phyloP scores from a whole-genome alignment of 1,140 invertebrate genomes.

The Doryteuthis pealeii region DNA sequence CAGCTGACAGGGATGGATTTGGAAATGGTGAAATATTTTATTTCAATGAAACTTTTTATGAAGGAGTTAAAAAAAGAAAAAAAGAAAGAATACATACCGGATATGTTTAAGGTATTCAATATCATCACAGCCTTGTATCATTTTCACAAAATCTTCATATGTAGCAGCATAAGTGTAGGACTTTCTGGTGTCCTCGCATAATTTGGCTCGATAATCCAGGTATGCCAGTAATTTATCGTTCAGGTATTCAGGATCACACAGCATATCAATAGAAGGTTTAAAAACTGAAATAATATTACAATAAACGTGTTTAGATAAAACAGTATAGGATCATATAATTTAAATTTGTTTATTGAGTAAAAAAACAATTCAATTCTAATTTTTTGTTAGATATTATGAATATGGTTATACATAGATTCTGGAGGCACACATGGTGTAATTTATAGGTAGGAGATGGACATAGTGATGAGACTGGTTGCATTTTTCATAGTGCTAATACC shows the following conservation, averaged over 20 bases:
- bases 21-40: too few relatives aligned
- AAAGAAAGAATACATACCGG: conserved; percentile 62
- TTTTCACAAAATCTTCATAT: conserved; percentile 85
- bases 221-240: conserved; percentile 84
- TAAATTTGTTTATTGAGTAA: too few relatives aligned
- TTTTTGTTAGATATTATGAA: too few relatives aligned
- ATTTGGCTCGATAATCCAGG: conserved; percentile 73
- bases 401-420: too few relatives aligned
- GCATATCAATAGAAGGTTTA: conserved; percentile 77
- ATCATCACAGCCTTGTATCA: conserved; percentile 79
- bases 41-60: too few relatives aligned
- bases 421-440: too few relatives aligned
- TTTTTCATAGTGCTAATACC: too few relatives aligned
- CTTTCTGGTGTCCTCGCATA: conserved; percentile 74
- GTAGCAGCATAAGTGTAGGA: conserved; percentile 86
- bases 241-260: conserved; percentile 88
- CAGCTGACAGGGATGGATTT: too few relatives aligned
- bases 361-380: too few relatives aligned
- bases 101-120: conserved; percentile 82
- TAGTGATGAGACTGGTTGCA: too few relatives aligned
- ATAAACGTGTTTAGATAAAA: background rate
- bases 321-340: background rate
- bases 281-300: conserved; percentile 68
- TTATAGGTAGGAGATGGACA: too few relatives aligned
- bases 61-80: too few relatives aligned